Evolutionary conservation across 1,140 invertebrate species (phyloP), one percentile per base, ranked within the genome.

Genomic region (Scaptomyza graminum): DNA sequence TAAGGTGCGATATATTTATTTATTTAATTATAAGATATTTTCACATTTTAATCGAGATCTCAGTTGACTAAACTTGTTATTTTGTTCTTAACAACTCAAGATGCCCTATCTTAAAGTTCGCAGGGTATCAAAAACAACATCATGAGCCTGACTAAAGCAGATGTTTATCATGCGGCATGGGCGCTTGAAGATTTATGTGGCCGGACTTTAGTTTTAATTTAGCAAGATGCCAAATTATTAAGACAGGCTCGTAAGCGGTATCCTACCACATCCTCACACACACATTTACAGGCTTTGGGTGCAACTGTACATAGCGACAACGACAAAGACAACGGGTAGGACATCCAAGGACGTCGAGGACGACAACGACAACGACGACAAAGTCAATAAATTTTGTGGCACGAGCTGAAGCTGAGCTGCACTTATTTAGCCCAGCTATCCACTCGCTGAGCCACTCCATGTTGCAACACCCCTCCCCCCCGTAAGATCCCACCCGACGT

Each of bases 371-470:
- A 68, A 77, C 74, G 41, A 79, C 78, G 82, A 72, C 78, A 78
- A 87, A 87, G 81, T 85, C 81, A 81, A 85, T 85, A 85, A 85
- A 87, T 85, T 85, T 71, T 87, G 78, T 66, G 70, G 70, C 74
- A 81, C 60, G 49, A 64, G 62, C 55, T 55, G 39, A 59, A 52
- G n/a, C 64, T 79, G 60, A 71, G 69, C 74, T 85, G 70, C 78
- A 85, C 70, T 85, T 76, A 87, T 72, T 87, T 75, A 87, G 63
- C 74, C 69, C 47, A 41, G 49, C 28, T 56, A 60, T 75, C 66
- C 62, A 70, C 47, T 74, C 44, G 16, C 34, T 44, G 52, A 59
- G 54, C 54, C 39, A 66, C 68, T 70, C 34, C 44, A 31, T 15
- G 31, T 34, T 34, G 31, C 31, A 34, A 1, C 55, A 13, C 12